Evolutionary conservation across 2,113 vertebrate genomes (phyloP), one percentile per base, ranked within the genome.

Genomic region (Bos taurus): DNA sequence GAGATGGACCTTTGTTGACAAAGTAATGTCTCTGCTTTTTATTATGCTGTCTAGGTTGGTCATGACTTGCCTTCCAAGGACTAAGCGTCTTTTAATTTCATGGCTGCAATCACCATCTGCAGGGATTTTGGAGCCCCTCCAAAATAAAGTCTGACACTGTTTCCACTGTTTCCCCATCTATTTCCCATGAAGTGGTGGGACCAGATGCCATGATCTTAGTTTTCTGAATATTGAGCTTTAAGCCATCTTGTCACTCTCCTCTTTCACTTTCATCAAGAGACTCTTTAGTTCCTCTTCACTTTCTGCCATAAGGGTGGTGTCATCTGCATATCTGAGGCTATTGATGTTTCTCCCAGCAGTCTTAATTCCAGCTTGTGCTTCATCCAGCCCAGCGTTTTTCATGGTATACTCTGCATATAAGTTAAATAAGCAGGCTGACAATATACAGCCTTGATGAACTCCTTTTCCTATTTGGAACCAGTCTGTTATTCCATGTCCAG

Each of bases 111-210:
- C 67, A 71, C n/a, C 2, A 36, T 36, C n/a, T 36, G n/a, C n/a
- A 36, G n/a, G 0, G n/a, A 21, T 21, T 71, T 71, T 71, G 19
- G 19, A 71, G 67, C 9, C 64, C 8, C 43, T 0, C 2, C 0
- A 11, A 71, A 23, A 40, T 23, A 23, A 40, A 40, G 9, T 71
- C 67, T 23, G n/a, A 7, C 17, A 21, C n/a, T 21, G 9, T 71
- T 67, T 67, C 8, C 8, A 1, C 8, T 64, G 62, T 64, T 64
- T 64, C 30, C 30, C 62, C 7, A 64, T 64, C 62, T 64, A 17
- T 64, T 64, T 64, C 0, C 62, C 62, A 17, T 64, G 62, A 64
- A 64, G 30, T 64, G 62, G 17, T 64, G 30, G 30, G 30, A 30
- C 28, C 3, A 7, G 28, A 62, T 62, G 14, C 62, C 15, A 33